Evolutionary conservation across 1,140 invertebrate genomes (phyloP), one percentile per base, ranked within the genome.

Genomic region (Ips nitidus): DNA sequence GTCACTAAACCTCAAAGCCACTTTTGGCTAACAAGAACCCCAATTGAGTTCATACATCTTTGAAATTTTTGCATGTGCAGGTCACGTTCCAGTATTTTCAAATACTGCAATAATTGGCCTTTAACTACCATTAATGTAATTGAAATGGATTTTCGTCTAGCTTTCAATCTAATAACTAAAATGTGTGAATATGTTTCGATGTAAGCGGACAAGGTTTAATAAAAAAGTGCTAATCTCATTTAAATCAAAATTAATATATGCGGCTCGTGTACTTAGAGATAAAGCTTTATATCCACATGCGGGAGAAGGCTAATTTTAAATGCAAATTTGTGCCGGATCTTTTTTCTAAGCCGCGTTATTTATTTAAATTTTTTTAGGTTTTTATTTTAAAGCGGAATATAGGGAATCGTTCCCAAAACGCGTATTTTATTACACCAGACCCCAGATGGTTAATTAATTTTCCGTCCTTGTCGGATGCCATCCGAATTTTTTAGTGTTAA

Each of bases 271-370:
- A 65, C 37, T 53, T 65, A 62, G 5, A 65, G 62, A 65, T 65
- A 65, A 65, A 56, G 40, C 50, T 63, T 38, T 43, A 65, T 65
- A 65, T 65, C 62, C 62, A 52, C 50, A 65, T 65, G 52, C 53
- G 38, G 37, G 42, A 53, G 53, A 38, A 65, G 55, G 55, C 47
- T 56, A 55, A 65, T 65, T 65, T 53, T 53, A 65, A 65, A 65
- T 65, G 62, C 62, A 65, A 65, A 65, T 65, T 40, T 6, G 39
- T 37, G 47, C 40, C 6, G 38, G 22, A 40, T 53, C 52, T 55
- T 53, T 65, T 64, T 55, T 59, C 37, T 37, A 41, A 65, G 52
- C 22, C 50, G 40, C 52, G 53, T 53, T 65, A 65, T 65, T 65
- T 56, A 65, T 65, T 65, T 53, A 65, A 65, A 65, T 65, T 65